Percentiles rank a stretch among this genome's conserved stretches.
phyloP scores from a whole-genome alignment of 2,113 vertebrate genomes.

The Sterna hirundo region DNA sequence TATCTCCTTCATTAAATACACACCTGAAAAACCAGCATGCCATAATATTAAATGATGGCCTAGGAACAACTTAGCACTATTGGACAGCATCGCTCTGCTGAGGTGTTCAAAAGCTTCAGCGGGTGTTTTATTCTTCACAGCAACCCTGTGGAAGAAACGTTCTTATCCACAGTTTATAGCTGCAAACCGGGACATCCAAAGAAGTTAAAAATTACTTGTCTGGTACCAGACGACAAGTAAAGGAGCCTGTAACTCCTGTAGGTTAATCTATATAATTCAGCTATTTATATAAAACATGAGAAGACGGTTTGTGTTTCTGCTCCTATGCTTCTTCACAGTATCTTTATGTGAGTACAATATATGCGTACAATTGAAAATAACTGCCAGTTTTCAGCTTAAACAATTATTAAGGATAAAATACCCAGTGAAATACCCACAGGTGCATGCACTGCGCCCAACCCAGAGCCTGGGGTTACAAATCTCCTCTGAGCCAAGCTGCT shows the following conservation, averaged over 20 bases:
- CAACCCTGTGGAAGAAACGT: not conserved
- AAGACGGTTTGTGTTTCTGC: not conserved
- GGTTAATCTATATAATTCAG: not conserved
- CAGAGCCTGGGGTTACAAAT: not conserved
- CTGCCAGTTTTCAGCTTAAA: not conserved
- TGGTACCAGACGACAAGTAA: not conserved
- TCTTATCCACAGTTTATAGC: not conserved
- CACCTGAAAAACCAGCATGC: not conserved
- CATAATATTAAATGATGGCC: not conserved
- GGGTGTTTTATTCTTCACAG: not conserved
- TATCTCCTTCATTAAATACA: not conserved
- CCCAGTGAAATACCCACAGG: not conserved
- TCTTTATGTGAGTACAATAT: not conserved
- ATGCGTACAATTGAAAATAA: constrained; percentile 14
- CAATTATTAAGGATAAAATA: constrained; percentile 1
- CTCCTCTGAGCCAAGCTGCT: not conserved
- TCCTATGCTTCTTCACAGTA: not conserved
- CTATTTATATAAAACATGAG: not conserved
- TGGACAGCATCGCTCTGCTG: not conserved
- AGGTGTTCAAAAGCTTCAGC: not conserved
- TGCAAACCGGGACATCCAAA: not conserved
- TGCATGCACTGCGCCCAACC: not conserved
- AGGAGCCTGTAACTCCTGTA: not conserved
- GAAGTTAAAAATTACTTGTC: not conserved
- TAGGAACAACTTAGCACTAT: not conserved